Base-by-base conservation (phyloP, 2,113 vertebrate genomes). In the Zosterops japonicus region DNA sequence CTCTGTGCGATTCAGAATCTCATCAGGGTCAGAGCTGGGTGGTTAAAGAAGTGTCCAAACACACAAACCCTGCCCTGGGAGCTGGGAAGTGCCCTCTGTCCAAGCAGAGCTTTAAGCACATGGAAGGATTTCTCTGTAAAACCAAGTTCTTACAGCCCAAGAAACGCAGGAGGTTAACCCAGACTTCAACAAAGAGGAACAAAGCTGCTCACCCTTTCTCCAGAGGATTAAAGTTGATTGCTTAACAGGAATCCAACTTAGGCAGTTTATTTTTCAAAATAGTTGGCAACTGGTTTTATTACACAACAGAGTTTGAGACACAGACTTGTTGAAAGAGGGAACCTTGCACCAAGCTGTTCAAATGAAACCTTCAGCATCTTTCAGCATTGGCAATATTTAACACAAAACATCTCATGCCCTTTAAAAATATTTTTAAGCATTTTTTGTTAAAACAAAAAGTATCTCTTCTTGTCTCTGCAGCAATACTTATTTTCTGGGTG, bases 221-320 rank as follows among this genome's bases (percentile, higher is more conserved):
- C 79, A 93, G 90, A 92, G 88, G 76, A 94, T 83, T 96, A 90
- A 92, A 95, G 75, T 67, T 94, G 88, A 93, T 97, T 96, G 90
- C 90, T 83, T 96, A 95, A 97, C 83, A 94, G 93, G 87, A 95
- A 85, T 94, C 82, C 93, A 93, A 94, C 91, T 83, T 64, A 78
- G 92, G 86, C 93, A 75, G 94, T 95, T 96, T 91, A 83, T 92
- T 96, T 96, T 95, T 95, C 95, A 96, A 95, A 92, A 83, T 18
- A 92, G 47, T 91, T 96, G 96, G 94, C 96, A 95, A 74, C 87
- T 68, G 18, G 12, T 78, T 56, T 72, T 88, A 53, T 96, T 93
- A 60, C 92, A 78, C 95, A 97, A 97, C 59, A 90, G n/a, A 68
- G 52, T 84, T 93, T 92, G 86, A 84, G 72, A 83, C 90, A 77